Evolutionary conservation across 2,113 vertebrate genomes (phyloP), one percentile per base, ranked within the genome.

Genomic region (Chelonoidis abingdonii): DNA sequence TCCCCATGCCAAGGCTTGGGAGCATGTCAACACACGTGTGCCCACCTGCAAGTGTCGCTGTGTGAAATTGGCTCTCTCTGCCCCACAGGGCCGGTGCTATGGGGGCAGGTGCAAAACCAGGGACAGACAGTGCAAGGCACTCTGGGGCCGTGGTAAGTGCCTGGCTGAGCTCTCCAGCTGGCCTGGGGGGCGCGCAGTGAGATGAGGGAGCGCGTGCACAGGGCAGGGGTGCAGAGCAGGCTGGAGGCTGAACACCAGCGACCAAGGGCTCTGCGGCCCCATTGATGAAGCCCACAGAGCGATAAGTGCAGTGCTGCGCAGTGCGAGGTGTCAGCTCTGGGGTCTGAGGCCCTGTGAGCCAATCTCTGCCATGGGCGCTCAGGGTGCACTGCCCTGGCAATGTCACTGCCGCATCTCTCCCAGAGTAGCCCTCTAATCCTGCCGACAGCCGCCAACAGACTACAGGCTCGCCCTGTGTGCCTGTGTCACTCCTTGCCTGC

Each of bases 111-210:
- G 99, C 96, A 98, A 99, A 92, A 99, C 99, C 59, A 97, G 99
- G 87, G 99, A 99, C 88, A 98, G 98, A 19, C 99, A 99, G 96
- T 99, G 99, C 96, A 97, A 96, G 29, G 97, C 98, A 59, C 98
- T 99, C 8, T 99, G 99, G 99, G 99, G 99, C 49, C 99, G 97
- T 3, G 98, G 99, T 99, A 93, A 98, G 99, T 98, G 97, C 0
- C 8, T n/a, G 25, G 10, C 25, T 10, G 5, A 2, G n/a, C 38
- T 10, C 13, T 31, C 35, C 13, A 5, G 14, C 52, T 84, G 72
- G 13, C 25, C 41, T 25, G n/a, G 50, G n/a, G 35, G 31, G 56
- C 4, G 56, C 56, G 25, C 31, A 75, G 72, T 4, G 38, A 41
- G 16, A 38, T 25, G 21, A 5, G 78, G 3, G 19, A 54, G 53